These are phyloP conservation scores for Halictus quadricinctus DNA, from an alignment of 2,888 invertebrate genomes.

Conservation along the genomic window DNA sequence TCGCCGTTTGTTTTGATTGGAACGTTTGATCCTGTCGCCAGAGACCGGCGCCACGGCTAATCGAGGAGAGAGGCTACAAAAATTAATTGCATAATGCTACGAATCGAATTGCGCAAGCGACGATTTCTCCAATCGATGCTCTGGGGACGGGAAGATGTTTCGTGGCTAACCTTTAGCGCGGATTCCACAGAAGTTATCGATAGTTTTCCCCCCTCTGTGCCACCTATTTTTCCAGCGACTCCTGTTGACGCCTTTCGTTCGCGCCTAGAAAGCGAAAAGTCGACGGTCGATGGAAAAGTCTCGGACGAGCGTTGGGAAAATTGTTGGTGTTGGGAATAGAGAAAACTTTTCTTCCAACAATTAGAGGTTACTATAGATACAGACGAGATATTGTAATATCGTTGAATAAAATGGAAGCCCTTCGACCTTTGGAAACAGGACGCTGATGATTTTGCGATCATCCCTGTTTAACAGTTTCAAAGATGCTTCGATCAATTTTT, in stretches of 20 bases:
- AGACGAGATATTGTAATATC: no score
- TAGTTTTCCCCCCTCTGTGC: conserved; percentile 19
- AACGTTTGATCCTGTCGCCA: not conserved
- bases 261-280: not conserved
- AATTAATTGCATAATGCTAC: conserved; percentile 49
- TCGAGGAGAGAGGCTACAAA: conserved; percentile 2
- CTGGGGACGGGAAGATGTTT: conserved; percentile 49
- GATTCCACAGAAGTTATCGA: conserved; percentile 48
- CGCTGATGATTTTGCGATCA: no score
- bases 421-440: no score
- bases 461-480: not conserved
- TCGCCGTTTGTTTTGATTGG: no score
- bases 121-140: conserved; percentile 63
- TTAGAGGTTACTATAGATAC: not conserved
- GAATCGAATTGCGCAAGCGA: conserved; percentile 40
- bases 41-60: not conserved
- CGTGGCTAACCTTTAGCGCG: conserved; percentile 59
- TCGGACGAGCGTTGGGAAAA: not conserved
- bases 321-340: not conserved
- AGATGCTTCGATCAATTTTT: not conserved
- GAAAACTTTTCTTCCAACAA: not conserved
- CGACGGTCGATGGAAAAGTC: not conserved
- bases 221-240: not conserved
- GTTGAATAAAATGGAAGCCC: no score
- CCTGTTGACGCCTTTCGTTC: not conserved